A percentile compares a stretch with the other conserved stretches of the same genome.
These are phyloP conservation scores for Microtus oregoni DNA, from an alignment of 2,113 vertebrate genomes.

Conservation along the genomic window DNA sequence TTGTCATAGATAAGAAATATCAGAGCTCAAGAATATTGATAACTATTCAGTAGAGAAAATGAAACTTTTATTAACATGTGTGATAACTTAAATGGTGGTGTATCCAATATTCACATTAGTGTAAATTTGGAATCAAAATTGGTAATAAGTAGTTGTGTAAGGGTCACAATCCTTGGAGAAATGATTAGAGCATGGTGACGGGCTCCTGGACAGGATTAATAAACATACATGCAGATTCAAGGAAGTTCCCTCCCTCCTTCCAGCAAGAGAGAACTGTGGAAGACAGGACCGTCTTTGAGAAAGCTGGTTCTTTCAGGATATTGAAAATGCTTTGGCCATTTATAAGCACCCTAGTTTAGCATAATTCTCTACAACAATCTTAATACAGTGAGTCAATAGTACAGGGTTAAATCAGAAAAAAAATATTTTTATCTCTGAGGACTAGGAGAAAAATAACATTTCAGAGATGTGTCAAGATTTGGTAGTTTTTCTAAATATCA, in stretches of 20 bases:
- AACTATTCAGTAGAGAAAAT: neutral
- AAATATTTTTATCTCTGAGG: neutral
- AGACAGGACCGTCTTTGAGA: neutral
- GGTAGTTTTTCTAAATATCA: neutral
- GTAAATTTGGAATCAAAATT: neutral
- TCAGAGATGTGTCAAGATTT: constrained; percentile 2
- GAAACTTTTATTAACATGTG: neutral
- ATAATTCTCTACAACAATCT: neutral
- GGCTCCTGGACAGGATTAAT: neutral
- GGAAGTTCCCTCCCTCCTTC: rapidly evolving
- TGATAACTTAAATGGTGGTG: neutral
- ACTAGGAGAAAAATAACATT: neutral
- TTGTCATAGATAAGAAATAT: neutral
- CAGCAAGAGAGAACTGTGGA: rapidly evolving
- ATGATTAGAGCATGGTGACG: neutral
- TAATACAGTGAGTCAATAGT: neutral
- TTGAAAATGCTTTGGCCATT: neutral
- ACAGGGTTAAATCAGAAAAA: neutral
- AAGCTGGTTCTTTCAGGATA: no score
- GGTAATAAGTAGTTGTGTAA: no score
- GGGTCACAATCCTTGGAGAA: rapidly evolving
- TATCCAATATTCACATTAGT: neutral
- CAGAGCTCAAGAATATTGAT: neutral
- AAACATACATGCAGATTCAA: neutral
- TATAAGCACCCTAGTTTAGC: neutral